phyloP scores from a whole-genome alignment of 1,140 invertebrate genomes.

The Pristionchus pacificus region DNA sequence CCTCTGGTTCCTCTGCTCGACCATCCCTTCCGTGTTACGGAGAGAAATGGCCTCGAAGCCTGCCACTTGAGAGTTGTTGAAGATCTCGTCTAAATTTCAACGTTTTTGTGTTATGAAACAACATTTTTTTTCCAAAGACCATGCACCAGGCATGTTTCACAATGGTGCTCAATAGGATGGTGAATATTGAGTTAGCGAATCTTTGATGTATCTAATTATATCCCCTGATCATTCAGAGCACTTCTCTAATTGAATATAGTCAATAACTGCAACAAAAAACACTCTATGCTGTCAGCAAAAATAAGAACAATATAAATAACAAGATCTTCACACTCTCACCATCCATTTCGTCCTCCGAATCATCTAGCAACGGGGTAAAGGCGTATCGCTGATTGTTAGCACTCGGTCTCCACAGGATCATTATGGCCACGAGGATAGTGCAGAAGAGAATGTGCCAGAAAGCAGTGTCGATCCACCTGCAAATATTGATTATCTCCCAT shows the following conservation, averaged over 20 bases:
- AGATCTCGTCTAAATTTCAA: conserved; percentile 46
- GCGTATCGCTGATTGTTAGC: conserved; percentile 90
- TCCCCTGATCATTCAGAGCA: no score
- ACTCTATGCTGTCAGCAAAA: no score
- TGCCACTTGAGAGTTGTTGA: conserved; percentile 32
- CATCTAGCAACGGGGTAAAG: conserved; percentile 83
- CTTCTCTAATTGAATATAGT: no score
- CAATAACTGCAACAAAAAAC: no score
- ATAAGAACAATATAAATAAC: no score
- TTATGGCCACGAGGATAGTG: conserved; percentile 79
- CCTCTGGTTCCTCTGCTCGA: conserved; percentile 23
- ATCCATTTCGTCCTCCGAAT: conserved; percentile 67
- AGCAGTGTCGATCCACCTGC: conserved; percentile 78
- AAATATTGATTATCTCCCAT: conserved; percentile 10
- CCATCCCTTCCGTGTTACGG: conserved; percentile 17
- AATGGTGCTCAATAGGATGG: no score
- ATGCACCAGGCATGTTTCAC: no score
- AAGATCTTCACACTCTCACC: no score
- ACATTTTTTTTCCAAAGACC: no score
- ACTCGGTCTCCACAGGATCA: conserved; percentile 87
- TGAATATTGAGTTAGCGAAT: no score
- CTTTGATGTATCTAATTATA: no score
- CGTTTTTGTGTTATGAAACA: no score
- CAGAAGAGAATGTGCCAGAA: conserved; percentile 90
- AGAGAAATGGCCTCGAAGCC: conserved; percentile 20